Percentiles rank a stretch among this genome's conserved stretches.
Evolutionary conservation across 2,888 invertebrate genomes (phyloP).

Genomic region (Matsumyia berberina): DNA sequence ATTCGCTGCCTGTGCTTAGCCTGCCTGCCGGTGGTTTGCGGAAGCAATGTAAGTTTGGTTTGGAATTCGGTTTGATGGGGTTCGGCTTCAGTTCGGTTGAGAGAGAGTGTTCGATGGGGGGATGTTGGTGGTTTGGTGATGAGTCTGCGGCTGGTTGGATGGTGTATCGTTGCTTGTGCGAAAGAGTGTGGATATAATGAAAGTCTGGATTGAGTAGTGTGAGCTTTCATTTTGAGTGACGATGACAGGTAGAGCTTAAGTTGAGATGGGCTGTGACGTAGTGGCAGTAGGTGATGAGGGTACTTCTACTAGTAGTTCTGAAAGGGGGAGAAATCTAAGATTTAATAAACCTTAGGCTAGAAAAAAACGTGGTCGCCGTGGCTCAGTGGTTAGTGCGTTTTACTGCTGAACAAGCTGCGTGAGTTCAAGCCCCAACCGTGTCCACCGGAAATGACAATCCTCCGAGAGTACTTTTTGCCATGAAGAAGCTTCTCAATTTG

Average conservation of each 20-base stretch:
- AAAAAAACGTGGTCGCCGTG: no score
- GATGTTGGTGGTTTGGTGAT: slow-evolving; percentile 37
- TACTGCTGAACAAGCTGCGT: no score
- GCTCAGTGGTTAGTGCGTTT: no score
- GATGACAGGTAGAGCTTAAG: not conserved
- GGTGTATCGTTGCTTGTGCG: slow-evolving; percentile 21
- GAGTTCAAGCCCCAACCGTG: no score
- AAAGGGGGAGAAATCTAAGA: no score
- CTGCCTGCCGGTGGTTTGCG: slow-evolving; percentile 63
- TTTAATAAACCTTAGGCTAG: no score
- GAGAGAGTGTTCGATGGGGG: slow-evolving; percentile 51
- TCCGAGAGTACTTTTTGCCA: no score
- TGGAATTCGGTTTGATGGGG: slow-evolving; percentile 40
- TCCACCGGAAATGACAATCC: no score
- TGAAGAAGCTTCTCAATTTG: no score
- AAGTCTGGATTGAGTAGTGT: slow-evolving; percentile 17
- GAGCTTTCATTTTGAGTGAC: not conserved
- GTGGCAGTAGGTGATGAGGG: no score
- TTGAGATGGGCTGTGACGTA: not conserved
- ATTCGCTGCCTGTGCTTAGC: slow-evolving; percentile 24
- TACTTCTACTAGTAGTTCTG: no score
- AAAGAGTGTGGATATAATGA: slow-evolving; percentile 32
- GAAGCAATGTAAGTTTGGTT: slow-evolving; percentile 71
- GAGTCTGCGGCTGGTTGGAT: slow-evolving; percentile 10
- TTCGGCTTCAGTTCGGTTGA: slow-evolving; percentile 2